Evolutionary conservation across 2,888 invertebrate species (phyloP), one percentile per base, ranked within the genome.

Genomic region (Lasius platythorax): DNA sequence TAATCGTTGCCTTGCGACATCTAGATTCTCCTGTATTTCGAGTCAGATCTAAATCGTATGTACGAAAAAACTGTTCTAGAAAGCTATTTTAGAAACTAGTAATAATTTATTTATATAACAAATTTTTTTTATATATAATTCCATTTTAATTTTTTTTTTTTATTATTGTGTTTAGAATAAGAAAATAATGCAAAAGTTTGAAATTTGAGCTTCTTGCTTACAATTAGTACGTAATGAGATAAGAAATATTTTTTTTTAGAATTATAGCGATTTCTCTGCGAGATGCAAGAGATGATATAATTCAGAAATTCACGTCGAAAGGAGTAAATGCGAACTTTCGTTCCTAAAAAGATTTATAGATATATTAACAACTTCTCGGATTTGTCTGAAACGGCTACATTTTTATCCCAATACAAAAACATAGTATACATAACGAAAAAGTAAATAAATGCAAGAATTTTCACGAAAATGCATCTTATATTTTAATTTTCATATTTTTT

Each of bases 21-120:
- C 75, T 53, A 46, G 23, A 66, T 33, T 76, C 58, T n/a, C 12
- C 12, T 23, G 30, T 67, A 40, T 73, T 30, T 61, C 40, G 43
- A 46, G 15, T 53, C 6, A 43, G 40, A 61, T 43, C 2, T n/a
- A 33, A 43, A 53, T 50, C 50, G 0, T n/a, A 53, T 8, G 8
- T n/a, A 53, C 3, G 23, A 46, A n/a, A 53, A 50, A n/a, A 50
- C 1, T n/a, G 2, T 53, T 53, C 53, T 18, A 18, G 1, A 46
- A 4, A 46, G 15, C 3, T 53, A 53, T 53, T 53, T 53, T 53
- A 50, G n/a, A 50, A 53, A n/a, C 2, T 53, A 2, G 8, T 53
- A 50, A 0, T 53, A 50, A 0, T 53, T 53, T n/a, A 53, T 33
- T 6, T 30, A 33, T 3, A 18, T 30, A 63, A 30, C 8, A 28